These are phyloP conservation scores for Beroe forskalii DNA, from an alignment of 37 sponge, comb jelly and placozoan genomes.

Conservation along the genomic window DNA sequence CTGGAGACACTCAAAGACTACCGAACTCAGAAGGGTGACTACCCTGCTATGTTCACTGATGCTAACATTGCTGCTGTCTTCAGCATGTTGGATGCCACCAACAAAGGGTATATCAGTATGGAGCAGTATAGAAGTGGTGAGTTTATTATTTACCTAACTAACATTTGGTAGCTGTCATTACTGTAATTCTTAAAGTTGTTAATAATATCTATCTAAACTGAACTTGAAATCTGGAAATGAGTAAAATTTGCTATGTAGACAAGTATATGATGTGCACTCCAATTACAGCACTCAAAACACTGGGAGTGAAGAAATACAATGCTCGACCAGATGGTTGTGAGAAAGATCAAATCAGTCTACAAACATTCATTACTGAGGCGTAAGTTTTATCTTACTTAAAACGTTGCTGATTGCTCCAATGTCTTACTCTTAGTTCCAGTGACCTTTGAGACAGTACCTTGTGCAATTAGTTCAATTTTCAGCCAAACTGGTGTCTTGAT, in stretches of 20 bases:
- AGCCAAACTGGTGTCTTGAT: too few species aligned
- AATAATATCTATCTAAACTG: too few species aligned
- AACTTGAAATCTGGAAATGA: too few species aligned
- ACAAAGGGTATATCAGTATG: slow-evolving; percentile 73
- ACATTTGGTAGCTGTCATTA: too few species aligned
- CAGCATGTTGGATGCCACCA: slow-evolving; percentile 85
- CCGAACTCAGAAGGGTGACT: slow-evolving; percentile 63
- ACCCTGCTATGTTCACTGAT: slow-evolving; percentile 79
- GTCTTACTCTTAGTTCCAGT: too few species aligned
- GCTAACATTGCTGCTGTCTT: slow-evolving; percentile 81
- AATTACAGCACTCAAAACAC: slow-evolving; percentile 38
- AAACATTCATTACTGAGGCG: slow-evolving; percentile 58
- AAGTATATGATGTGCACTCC: too few species aligned
- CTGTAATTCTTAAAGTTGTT: too few species aligned
- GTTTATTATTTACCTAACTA: neutral
- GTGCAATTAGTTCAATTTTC: too few species aligned
- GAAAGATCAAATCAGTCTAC: slow-evolving; percentile 52
- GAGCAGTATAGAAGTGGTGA: slow-evolving; percentile 75
- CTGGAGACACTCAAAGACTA: slow-evolving; percentile 73
- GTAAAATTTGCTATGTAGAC: too few species aligned
- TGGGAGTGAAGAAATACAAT: slow-evolving; percentile 59
- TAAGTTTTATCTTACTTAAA: too few species aligned
- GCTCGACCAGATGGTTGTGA: slow-evolving; percentile 65
- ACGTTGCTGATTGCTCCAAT: too few species aligned
- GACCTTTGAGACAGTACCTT: too few species aligned